These are phyloP conservation scores for Drosophila subsilvestris DNA, from an alignment of 2,888 invertebrate species.

Conservation along the genomic window DNA sequence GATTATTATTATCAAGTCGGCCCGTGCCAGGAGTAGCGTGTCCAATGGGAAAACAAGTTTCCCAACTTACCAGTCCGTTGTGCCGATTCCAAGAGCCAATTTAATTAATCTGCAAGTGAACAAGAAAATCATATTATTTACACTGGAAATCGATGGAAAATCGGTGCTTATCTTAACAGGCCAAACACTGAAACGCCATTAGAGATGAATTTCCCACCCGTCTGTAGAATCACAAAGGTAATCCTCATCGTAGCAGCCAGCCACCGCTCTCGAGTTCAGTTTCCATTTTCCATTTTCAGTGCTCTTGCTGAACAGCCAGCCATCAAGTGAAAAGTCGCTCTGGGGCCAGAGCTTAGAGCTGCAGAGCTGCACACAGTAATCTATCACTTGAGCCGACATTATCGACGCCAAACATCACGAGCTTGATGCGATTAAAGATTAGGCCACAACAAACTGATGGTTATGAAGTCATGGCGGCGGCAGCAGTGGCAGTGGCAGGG, in stretches of 20 bases:
- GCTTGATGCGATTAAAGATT: slow-evolving; percentile 62
- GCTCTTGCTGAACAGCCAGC: background rate
- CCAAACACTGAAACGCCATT: slow-evolving; percentile 36
- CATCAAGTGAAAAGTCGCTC: background rate
- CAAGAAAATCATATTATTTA: slow-evolving; percentile 33
- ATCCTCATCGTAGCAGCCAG: slow-evolving; percentile 1
- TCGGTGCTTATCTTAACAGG: slow-evolving; percentile 9
- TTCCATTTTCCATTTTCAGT: background rate
- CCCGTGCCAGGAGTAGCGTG: background rate
- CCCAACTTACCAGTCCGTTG: slow-evolving; percentile 53
- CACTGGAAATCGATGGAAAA: slow-evolving; percentile 7
- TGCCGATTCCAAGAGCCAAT: slow-evolving; percentile 40
- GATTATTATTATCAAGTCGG: background rate
- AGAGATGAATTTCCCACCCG: slow-evolving; percentile 7
- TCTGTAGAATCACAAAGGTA: background rate
- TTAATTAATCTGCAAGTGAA: slow-evolving; percentile 58
- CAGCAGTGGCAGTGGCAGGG: slow-evolving; percentile 17
- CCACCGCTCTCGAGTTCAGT: background rate
- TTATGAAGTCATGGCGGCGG: slow-evolving; percentile 51
- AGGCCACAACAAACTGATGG: slow-evolving; percentile 32
- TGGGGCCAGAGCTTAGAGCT: slow-evolving; percentile 19
- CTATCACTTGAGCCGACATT: slow-evolving; percentile 71
- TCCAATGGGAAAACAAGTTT: background rate
- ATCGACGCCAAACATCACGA: slow-evolving; percentile 72
- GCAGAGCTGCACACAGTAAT: slow-evolving; percentile 52